These are phyloP conservation scores for Pelochelys cantorii DNA, from an alignment of 2,797 vertebrate genomes.

Conservation along the genomic window DNA sequence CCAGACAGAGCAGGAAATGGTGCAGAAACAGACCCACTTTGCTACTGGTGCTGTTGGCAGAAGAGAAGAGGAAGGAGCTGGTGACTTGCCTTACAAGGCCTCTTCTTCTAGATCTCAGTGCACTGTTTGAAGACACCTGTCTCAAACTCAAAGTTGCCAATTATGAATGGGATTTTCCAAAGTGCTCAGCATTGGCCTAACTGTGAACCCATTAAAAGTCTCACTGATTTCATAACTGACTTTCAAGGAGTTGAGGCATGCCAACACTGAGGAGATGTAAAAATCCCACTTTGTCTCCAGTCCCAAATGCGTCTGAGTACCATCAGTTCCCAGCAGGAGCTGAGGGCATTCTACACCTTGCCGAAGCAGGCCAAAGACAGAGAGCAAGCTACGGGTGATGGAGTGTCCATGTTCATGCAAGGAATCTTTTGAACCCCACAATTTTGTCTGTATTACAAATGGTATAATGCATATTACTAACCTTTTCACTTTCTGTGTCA, in stretches of 20 bases:
- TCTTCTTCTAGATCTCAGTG: background rate
- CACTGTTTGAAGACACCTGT: background rate
- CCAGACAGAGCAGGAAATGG: background rate
- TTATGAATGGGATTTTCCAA: background rate
- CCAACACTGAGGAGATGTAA: background rate
- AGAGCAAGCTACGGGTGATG: background rate
- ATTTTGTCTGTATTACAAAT: background rate
- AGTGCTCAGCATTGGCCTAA: background rate
- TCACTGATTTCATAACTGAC: background rate
- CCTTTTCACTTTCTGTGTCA: slow-evolving; percentile 83
- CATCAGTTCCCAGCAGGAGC: background rate
- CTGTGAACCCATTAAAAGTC: background rate
- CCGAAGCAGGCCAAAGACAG: background rate
- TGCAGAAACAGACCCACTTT: background rate
- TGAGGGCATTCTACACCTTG: background rate
- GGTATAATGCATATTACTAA: background rate
- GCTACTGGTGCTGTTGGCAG: background rate
- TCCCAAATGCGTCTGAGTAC: background rate
- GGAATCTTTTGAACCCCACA: background rate
- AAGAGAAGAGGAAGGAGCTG: background rate
- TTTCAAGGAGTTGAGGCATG: background rate
- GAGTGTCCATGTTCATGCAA: background rate
- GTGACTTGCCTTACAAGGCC: background rate
- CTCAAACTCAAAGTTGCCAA: background rate
- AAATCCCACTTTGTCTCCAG: background rate